phyloP scores from a whole-genome alignment of 2,113 vertebrate genomes.

The Poecilia latipinna region DNA sequence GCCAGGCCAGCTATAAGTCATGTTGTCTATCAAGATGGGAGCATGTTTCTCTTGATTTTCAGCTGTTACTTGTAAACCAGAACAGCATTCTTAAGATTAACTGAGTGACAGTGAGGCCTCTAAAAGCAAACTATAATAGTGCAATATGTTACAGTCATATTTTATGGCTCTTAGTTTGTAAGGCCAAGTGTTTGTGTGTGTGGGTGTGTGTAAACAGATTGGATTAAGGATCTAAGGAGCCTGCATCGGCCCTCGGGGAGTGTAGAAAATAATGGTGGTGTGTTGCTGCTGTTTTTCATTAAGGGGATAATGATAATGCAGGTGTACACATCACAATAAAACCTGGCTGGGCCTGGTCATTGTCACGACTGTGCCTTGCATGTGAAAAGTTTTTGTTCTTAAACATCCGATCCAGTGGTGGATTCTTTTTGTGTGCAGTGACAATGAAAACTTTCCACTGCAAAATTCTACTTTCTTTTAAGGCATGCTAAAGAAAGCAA shows the following conservation, averaged over 20 bases:
- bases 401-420: background rate
- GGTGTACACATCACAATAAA: conserved; percentile 35
- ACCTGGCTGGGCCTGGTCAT: conserved; percentile 27
- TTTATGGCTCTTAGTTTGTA: conserved; percentile 55
- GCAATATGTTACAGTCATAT: conserved; percentile 61
- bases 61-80: conserved; percentile 68
- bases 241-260: conserved; percentile 69
- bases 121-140: conserved; percentile 67
- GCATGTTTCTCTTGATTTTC: conserved; percentile 44
- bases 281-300: conserved; percentile 55
- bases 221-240: conserved; percentile 61
- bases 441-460: too few relatives aligned
- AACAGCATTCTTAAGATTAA: conserved; percentile 65
- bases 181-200: conserved; percentile 45
- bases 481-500: too few relatives aligned
- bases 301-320: conserved; percentile 33
- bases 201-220: conserved; percentile 36
- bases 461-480: too few relatives aligned
- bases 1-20: conserved; percentile 68
- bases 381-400: background rate
- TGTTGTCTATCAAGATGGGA: conserved; percentile 57
- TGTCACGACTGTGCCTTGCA: conserved; percentile 15
- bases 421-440: too few relatives aligned
- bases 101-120: conserved; percentile 68
- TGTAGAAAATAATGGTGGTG: conserved; percentile 41